Evolutionary conservation across 2,113 vertebrate species (phyloP), one percentile per base, ranked within the genome.

Genomic region (Pardalotus punctatus): DNA sequence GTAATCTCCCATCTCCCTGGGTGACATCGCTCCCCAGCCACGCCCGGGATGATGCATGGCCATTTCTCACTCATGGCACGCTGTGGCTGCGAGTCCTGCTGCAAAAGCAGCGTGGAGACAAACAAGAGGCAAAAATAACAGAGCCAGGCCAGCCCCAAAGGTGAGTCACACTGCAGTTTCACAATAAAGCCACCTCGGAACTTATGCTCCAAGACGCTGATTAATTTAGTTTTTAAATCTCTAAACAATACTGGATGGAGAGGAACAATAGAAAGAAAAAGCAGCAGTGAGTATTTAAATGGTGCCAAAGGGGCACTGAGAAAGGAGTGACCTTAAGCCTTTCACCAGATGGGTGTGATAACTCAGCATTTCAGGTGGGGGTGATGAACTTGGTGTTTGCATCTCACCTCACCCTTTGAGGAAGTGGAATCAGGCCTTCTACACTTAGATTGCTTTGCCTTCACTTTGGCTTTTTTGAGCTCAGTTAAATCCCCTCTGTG

Each of bases 1-100:
- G 90, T 86, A 95, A 95, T 96, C 92, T 86, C 51, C 87, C 92
- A 83, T 96, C 93, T 93, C 86, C 58, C 79, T 66, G 58, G 78
- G 94, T 74, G 88, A 94, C 93, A 95, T 45, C 5, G 2, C 58
- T 83, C 47, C 43, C 35, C 85, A 48, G 67, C 81, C 95, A 6
- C 96, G 36, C 96, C 96, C 85, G 43, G 90, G 25, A 86, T 97
- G 95, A 97, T 64, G 92, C 79, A 93, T 90, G 83, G 90, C 85
- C 88, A 73, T 86, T 86, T 81, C 82, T 92, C 88, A 93, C 90
- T 92, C 79, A 5, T 29, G 88, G 78, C 15, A 48, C 10, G 70
- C 67, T 64, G 92, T 78, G 92, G 67, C 85, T 88, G 7, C 85
- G 51, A 87, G 79, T 90, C 80, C 93, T 94, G 84, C 93, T 96